phyloP scores from a whole-genome alignment of 1,140 invertebrate species.

The Pseudomyrmex flavicornis region DNA sequence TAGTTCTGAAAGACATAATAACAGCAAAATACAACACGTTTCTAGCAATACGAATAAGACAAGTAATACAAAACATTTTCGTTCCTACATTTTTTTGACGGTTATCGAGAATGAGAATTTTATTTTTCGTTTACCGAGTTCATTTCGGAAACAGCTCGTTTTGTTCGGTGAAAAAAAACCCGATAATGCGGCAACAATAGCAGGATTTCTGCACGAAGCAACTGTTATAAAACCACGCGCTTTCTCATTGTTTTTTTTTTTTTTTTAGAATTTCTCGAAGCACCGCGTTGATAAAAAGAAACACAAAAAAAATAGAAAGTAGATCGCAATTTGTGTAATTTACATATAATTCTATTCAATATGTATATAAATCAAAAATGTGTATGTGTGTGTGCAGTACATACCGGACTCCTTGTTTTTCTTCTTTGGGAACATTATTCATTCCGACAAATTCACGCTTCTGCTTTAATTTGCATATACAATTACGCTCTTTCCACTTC shows the following conservation, averaged over 20 bases:
- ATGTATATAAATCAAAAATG: no score
- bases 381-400: no score
- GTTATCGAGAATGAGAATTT: neutral
- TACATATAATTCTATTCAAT: no score
- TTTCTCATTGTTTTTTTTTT: neutral
- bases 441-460: slow-evolving; percentile 9
- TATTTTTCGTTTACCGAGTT: neutral
- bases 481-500: slow-evolving; percentile 15
- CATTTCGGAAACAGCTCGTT: slow-evolving; percentile 1
- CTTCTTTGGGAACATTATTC: slow-evolving; percentile 38
- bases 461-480: slow-evolving; percentile 53
- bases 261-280: neutral
- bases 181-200: slow-evolving; percentile 8
- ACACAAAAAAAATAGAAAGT: neutral
- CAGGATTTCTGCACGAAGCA: neutral
- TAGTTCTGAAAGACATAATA: no score
- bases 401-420: slow-evolving; percentile 5
- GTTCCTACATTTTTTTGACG: no score
- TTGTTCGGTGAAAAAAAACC: neutral
- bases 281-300: neutral
- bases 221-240: neutral
- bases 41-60: no score
- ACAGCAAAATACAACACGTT: no score
- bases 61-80: no score
- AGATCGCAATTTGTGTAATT: slow-evolving; percentile 23